A percentile compares a stretch with the other conserved stretches of the same genome.
These are phyloP conservation scores for Idris sp. DNA, from an alignment of 1,140 invertebrate species.

Conservation along the genomic window DNA sequence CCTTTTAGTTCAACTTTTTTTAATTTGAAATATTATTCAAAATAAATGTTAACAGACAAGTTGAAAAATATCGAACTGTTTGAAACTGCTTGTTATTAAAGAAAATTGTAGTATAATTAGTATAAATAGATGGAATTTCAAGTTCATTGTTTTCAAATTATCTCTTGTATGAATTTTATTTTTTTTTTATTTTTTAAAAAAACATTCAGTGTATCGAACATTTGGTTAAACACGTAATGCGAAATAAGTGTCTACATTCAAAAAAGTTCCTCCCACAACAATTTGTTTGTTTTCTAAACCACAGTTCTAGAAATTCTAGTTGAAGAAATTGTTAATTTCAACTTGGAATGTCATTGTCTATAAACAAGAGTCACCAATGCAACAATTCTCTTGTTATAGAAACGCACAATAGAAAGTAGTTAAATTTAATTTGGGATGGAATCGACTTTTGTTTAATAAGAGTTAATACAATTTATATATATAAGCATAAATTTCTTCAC, in stretches of 20 bases:
- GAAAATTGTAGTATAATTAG: slow-evolving; percentile 13
- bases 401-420: slow-evolving; percentile 4
- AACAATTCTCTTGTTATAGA: background rate
- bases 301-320: slow-evolving; percentile 4
- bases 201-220: slow-evolving; percentile 26
- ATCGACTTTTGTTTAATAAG: too few relatives aligned
- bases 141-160: too few relatives aligned
- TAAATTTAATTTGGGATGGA: slow-evolving; percentile 15
- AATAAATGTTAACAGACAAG: slow-evolving; percentile 1
- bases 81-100: slow-evolving; percentile 11
- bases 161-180: background rate
- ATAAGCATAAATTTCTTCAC: slow-evolving; percentile 1
- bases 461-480: slow-evolving; percentile 6
- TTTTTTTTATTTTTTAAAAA: background rate
- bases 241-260: slow-evolving; percentile 13
- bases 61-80: slow-evolving; percentile 18
- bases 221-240: slow-evolving; percentile 1
- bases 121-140: slow-evolving; percentile 15
- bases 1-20: slow-evolving; percentile 1
- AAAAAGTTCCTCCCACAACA: slow-evolving; percentile 24
- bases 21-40: background rate
- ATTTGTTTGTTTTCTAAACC: background rate
- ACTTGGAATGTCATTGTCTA: background rate
- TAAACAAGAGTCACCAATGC: background rate
- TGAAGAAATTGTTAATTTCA: slow-evolving; percentile 1